Conservation (phyloP, 2,888 invertebrate species). For the Diabrotica balteata region DNA sequence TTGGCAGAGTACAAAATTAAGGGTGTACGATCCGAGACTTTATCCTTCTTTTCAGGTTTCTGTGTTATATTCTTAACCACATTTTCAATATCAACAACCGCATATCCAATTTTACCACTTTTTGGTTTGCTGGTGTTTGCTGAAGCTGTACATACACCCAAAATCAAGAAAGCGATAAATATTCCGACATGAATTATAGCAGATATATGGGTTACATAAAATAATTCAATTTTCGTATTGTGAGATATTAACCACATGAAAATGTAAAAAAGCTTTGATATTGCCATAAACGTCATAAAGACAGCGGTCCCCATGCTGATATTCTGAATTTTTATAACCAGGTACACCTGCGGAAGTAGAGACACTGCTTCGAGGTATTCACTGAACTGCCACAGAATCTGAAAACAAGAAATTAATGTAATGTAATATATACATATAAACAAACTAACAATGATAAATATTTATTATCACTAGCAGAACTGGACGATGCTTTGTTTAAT, state of each 20-base stretch:
- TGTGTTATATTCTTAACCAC: too few species aligned
- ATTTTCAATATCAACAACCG: too few species aligned
- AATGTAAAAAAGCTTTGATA: background rate
- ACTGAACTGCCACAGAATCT: background rate
- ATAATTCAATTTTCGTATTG: background rate
- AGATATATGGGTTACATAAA: background rate
- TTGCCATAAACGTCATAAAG: background rate
- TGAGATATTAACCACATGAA: background rate
- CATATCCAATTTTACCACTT: too few species aligned
- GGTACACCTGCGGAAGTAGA: background rate
- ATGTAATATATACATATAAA: too few species aligned
- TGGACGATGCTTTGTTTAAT: too few species aligned
- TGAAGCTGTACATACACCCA: background rate
- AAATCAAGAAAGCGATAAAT: background rate
- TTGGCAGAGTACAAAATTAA: too few species aligned
- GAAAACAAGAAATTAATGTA: background rate
- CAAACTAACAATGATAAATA: too few species aligned
- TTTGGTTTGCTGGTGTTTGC: too few species aligned
- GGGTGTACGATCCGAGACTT: too few species aligned
- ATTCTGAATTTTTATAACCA: background rate
- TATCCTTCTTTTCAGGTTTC: too few species aligned
- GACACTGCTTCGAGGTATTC: background rate
- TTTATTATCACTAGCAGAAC: too few species aligned
- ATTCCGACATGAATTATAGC: background rate
- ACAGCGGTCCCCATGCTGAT: background rate